phyloP scores from a whole-genome alignment of 2,888 invertebrate genomes.

The Chalcis sispes region DNA sequence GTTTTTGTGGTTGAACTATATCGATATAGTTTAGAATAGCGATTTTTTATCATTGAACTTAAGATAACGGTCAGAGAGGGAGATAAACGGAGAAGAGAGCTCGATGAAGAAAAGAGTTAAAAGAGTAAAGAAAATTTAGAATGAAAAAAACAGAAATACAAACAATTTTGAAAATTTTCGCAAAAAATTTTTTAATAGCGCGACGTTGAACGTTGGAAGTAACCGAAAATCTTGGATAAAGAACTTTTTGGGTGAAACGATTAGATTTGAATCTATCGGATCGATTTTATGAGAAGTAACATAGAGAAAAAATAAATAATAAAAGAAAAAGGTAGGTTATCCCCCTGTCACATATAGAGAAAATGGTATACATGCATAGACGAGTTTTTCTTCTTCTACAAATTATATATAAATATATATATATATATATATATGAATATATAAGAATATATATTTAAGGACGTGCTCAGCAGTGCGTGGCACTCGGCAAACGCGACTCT shows the following conservation, averaged over 20 bases:
- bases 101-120: constrained; percentile 20
- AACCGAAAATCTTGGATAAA: constrained; percentile 12
- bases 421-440: constrained; percentile 58
- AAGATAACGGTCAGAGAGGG: constrained; percentile 9
- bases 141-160: constrained; percentile 18
- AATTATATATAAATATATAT: constrained; percentile 58
- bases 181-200: constrained; percentile 39
- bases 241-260: background rate
- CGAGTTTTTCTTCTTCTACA: constrained; percentile 47
- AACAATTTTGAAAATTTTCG: constrained; percentile 60
- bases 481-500: constrained; percentile 45
- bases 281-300: background rate
- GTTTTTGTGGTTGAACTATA: constrained; percentile 74
- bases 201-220: constrained; percentile 55
- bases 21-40: constrained; percentile 74
- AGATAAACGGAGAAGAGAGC: constrained; percentile 21
- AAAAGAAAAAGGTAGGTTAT: constrained; percentile 7
- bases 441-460: constrained; percentile 49
- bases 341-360: constrained; percentile 46
- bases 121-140: too few species aligned
- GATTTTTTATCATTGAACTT: constrained; percentile 54
- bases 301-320: background rate
- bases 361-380: constrained; percentile 30
- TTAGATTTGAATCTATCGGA: background rate
- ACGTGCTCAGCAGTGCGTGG: constrained; percentile 51